These are phyloP conservation scores for Siniperca obscura DNA, from an alignment of 2,797 vertebrate genomes.

Conservation along the genomic window DNA sequence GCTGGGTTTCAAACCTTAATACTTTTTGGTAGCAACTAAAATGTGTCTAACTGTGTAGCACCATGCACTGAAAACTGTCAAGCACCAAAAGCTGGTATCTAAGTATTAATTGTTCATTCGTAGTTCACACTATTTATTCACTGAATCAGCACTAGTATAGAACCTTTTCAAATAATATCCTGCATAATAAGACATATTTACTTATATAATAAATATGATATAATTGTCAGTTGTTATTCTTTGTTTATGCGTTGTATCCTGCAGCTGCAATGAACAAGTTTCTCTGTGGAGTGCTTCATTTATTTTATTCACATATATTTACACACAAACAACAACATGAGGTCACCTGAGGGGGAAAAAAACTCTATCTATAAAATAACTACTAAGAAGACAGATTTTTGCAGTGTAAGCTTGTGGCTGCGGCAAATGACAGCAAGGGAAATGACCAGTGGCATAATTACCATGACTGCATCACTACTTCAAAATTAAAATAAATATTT, in stretches of 20 bases:
- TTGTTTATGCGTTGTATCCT: not conserved
- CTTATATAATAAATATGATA: not conserved
- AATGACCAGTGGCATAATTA: constrained; percentile 16
- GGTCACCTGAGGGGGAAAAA: not conserved
- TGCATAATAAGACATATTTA: not conserved
- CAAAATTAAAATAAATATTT: not conserved
- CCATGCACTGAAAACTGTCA: not conserved
- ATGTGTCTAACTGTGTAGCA: not conserved
- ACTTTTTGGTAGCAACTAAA: not conserved
- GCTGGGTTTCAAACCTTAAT: not conserved
- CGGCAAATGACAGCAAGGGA: constrained; percentile 29
- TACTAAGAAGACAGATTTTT: not conserved
- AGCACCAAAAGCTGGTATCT: not conserved
- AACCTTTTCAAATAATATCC: not conserved
- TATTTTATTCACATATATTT: constrained; percentile 16
- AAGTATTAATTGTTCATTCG: not conserved
- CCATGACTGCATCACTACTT: constrained; percentile 26
- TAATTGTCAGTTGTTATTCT: not conserved
- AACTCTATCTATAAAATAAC: not conserved
- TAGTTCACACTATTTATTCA: not conserved
- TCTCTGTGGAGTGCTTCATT: constrained; percentile 8
- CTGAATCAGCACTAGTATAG: not conserved
- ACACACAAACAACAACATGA: not conserved
- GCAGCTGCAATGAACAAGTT: not conserved
- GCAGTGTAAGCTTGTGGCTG: constrained; percentile 23